Evolutionary conservation across 92 coral and sea anemone species (phyloP).

Genomic region (Desmophyllum pertusum): DNA sequence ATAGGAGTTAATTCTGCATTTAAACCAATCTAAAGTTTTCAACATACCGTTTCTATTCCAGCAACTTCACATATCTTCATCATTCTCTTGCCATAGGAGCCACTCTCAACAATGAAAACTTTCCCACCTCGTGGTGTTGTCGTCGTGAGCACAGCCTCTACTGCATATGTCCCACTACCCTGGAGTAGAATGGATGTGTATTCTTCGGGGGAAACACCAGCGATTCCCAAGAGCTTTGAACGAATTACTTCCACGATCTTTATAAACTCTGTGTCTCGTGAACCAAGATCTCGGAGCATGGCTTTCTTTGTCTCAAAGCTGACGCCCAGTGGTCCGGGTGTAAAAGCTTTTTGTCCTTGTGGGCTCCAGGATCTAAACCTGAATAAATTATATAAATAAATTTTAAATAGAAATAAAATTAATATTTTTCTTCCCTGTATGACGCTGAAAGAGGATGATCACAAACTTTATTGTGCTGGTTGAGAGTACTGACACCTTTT

Average conservation of each 20-base stretch:
- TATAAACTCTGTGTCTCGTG: slow-evolving; percentile 90
- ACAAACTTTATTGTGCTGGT: no score
- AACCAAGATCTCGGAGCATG: slow-evolving; percentile 96
- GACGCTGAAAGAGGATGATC: no score
- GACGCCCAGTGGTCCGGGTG: slow-evolving; percentile 96
- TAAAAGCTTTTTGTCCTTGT: slow-evolving; percentile 91
- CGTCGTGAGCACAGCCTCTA: slow-evolving; percentile 90
- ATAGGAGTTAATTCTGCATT: no score
- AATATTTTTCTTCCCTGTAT: no score
- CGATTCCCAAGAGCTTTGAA: slow-evolving; percentile 76
- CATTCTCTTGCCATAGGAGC: slow-evolving; percentile 96
- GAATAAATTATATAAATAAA: no score
- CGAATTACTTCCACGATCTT: slow-evolving; percentile 81
- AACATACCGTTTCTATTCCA: slow-evolving; percentile 86
- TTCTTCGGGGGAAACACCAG: slow-evolving; percentile 83
- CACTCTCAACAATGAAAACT: slow-evolving; percentile 82
- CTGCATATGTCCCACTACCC: slow-evolving; percentile 93
- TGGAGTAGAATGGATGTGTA: slow-evolving; percentile 84
- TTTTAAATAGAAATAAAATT: not conserved
- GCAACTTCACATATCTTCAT: slow-evolving; percentile 85
- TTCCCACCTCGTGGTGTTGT: slow-evolving; percentile 88
- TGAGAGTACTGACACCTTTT: no score
- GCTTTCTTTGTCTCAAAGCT: slow-evolving; percentile 87
- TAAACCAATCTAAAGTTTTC: not conserved
- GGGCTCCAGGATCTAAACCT: slow-evolving; percentile 43